phyloP scores from a whole-genome alignment of 2,888 invertebrate species.

The Theodoxus fluviatilis region DNA sequence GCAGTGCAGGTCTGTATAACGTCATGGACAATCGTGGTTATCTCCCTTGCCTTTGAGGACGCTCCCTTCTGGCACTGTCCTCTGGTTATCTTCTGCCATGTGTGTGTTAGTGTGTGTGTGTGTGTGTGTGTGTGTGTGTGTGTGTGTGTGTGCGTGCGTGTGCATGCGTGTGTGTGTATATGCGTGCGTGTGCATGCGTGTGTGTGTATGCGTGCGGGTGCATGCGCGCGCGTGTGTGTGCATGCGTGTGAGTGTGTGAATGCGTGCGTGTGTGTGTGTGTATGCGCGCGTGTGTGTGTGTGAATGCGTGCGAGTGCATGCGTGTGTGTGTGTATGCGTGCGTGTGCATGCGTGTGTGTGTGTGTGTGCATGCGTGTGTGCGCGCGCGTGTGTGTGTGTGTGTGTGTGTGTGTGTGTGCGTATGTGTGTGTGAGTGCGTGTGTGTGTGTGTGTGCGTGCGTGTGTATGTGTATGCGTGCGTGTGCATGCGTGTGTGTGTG shows the following conservation, averaged over 20 bases:
- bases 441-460: conserved; percentile 1
- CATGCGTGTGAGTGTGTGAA: not conserved
- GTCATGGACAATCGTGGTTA: no score
- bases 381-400: not conserved
- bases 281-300: not conserved
- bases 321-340: not conserved
- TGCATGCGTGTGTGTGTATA: conserved; percentile 1
- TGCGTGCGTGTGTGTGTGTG: conserved; percentile 4
- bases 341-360: not conserved
- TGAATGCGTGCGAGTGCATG: not conserved
- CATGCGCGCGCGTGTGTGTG: not conserved
- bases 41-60: no score
- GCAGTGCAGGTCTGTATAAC: conserved; percentile 58
- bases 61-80: no score
- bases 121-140: not conserved
- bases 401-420: no score
- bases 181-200: not conserved
- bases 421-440: no score
- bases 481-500: not conserved
- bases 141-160: not conserved
- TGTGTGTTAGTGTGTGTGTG: no score
- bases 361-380: not conserved
- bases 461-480: not conserved
- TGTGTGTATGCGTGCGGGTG: conserved; percentile 2
- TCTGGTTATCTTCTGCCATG: no score